Base-by-base conservation (phyloP, 2,888 invertebrate genomes). In the Synergus umbraculus region DNA sequence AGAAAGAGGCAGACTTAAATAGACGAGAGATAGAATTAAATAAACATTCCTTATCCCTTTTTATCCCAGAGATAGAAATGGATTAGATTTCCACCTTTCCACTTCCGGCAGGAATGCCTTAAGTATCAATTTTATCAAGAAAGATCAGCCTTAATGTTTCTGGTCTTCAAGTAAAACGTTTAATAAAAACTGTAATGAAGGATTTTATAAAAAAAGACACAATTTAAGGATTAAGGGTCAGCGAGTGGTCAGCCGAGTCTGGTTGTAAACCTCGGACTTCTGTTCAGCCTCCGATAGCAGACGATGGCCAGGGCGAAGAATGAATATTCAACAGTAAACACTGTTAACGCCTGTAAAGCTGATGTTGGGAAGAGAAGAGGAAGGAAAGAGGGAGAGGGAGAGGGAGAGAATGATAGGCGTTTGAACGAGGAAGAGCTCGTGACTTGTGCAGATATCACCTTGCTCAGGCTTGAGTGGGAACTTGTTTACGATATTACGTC, bases 401-500 rank as follows among this genome's bases (percentile, higher is more conserved):
- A 81, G 83, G 81, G 82, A 77, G 81, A 84, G 81, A 81, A 79
- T 78, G 76, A 81, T 80, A 82, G 80, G 83, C 67, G 60, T 29
- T 41, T 43, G 60, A 81, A 77, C 41, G 79, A 66, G 65, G 41
- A 54, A 76, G 77, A 78, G 82, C 77, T 79, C 78, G 78, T 80
- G 82, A 83, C 84, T 85, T 81, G 81, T 81, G 81, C 83, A 84
- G 73, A 73, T 73, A 73, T 54, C 73, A 73, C 73, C 73, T 49
- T 73, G 73, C 49, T 54, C 83, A 80, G 86, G 85, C 85, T 84
- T 84, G 86, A 87, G 86, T 86, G 84, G 88, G 80, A 82, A 83
- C 83, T 85, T 91, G 90, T 91, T 91, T 91, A 90, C 87, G 90
- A 90, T 90, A 88, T 89, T 88, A 87, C 88, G 87, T 90, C 89